phyloP scores from a whole-genome alignment of 2,113 vertebrate genomes.

The Proteles cristata region DNA sequence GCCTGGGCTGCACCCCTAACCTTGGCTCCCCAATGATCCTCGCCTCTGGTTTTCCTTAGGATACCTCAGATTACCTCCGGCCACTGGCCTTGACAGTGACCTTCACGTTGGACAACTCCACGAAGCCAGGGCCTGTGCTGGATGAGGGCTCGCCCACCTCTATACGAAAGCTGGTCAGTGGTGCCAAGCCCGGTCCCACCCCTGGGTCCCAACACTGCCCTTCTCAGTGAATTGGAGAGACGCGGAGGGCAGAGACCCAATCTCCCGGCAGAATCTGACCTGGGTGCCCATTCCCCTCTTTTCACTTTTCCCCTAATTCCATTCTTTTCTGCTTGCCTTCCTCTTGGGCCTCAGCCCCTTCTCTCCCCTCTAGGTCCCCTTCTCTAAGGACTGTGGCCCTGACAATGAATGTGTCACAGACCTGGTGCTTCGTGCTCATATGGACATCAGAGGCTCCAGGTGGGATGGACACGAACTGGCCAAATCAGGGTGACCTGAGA shows the following conservation, averaged over 20 bases:
- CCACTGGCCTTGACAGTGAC: conserved; percentile 91
- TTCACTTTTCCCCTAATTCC: neutral
- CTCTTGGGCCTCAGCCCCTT: neutral
- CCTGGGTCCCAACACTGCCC: neutral
- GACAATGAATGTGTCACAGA: conserved; percentile 94
- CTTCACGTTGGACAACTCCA: conserved; percentile 89
- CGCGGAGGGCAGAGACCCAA: neutral
- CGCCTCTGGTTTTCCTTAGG: conserved; percentile 83
- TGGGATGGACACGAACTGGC: conserved; percentile 63
- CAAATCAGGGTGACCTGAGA: neutral
- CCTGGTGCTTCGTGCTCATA: conserved; percentile 89
- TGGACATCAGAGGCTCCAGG: conserved; percentile 93
- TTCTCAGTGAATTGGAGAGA: neutral
- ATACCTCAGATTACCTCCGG: conserved; percentile 94
- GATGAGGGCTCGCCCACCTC: conserved; percentile 91
- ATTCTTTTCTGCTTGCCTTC: neutral
- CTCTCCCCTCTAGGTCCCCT: conserved; percentile 89
- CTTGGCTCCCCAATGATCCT: neutral
- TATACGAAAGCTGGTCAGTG: conserved; percentile 90
- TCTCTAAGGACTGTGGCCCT: conserved; percentile 97
- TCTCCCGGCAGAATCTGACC: neutral
- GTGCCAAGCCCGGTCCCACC: neutral
- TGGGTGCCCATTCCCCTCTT: neutral
- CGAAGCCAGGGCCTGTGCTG: conserved; percentile 90
- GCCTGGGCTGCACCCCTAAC: neutral